Evolutionary conservation across 2,888 invertebrate genomes (phyloP).

Genomic region (Pollenia amentaria): DNA sequence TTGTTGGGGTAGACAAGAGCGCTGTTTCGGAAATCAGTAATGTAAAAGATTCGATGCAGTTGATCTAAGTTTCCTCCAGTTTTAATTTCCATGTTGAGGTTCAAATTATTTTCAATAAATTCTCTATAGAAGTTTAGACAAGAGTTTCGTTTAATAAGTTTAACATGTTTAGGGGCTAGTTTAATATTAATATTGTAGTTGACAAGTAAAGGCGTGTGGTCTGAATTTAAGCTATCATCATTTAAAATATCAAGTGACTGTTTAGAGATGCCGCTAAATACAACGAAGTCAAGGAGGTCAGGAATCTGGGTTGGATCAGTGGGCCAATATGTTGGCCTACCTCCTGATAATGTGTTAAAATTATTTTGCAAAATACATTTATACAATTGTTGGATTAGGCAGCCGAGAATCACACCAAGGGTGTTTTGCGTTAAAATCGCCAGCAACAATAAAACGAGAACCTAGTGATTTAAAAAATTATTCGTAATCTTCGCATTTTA

Average conservation of each 20-base stretch:
- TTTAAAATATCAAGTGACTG: conserved; percentile 6
- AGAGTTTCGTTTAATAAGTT: too few relatives aligned
- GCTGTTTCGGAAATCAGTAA: conserved; percentile 32
- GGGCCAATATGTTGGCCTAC: not conserved
- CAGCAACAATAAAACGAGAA: too few relatives aligned
- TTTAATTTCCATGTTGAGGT: not conserved
- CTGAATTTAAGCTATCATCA: conserved; percentile 24
- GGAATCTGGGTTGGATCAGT: not conserved
- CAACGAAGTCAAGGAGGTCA: not conserved
- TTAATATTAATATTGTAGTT: too few relatives aligned
- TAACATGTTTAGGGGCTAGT: too few relatives aligned
- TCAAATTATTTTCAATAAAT: not conserved
- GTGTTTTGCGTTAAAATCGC: too few relatives aligned
- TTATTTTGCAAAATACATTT: too few relatives aligned
- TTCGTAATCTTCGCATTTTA: too few relatives aligned
- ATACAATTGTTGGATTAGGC: too few relatives aligned
- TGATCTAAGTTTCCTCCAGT: not conserved
- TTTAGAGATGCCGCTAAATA: conserved; percentile 8
- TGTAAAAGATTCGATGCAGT: conserved; percentile 8
- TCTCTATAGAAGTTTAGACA: not conserved
- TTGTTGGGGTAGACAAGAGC: not conserved
- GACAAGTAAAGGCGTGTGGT: too few relatives aligned
- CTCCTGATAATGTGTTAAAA: too few relatives aligned
- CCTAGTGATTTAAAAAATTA: too few relatives aligned
- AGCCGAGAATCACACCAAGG: too few relatives aligned